phyloP scores from a whole-genome alignment of 2,113 vertebrate species.

The Edolisoma coerulescens region DNA sequence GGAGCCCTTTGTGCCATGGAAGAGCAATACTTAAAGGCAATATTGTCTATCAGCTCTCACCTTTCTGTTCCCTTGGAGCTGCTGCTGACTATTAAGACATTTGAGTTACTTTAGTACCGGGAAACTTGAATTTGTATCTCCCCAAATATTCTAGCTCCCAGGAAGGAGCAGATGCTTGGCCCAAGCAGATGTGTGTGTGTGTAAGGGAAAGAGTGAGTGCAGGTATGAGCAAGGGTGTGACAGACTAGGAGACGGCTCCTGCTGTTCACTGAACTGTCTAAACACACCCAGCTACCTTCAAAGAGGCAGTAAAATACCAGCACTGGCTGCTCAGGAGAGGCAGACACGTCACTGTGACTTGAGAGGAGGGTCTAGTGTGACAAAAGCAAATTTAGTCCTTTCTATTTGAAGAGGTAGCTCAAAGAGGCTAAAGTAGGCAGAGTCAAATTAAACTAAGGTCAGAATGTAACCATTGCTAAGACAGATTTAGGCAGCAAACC shows the following conservation, averaged over 20 bases:
- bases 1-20: neutral
- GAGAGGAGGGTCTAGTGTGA: neutral
- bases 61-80: neutral
- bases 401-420: neutral
- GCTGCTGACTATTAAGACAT: neutral
- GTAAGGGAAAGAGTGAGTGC: neutral
- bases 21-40: neutral
- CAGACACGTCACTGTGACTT: neutral
- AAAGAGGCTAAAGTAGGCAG: constrained; percentile 16
- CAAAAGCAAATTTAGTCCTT: neutral
- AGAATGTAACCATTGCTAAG: neutral
- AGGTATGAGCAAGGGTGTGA: neutral
- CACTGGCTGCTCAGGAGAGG: neutral
- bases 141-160: neutral
- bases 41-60: neutral
- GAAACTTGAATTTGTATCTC: neutral
- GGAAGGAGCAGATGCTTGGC: neutral
- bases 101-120: neutral
- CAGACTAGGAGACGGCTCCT: neutral
- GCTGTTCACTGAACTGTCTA: neutral
- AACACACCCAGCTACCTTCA: neutral
- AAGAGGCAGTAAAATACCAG: neutral
- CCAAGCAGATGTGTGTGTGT: fast-evolving
- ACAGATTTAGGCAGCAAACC: neutral
- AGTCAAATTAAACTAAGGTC: constrained; percentile 46